Evolutionary conservation across 1,140 invertebrate species (phyloP).

Genomic region (Dreissena polymorpha): DNA sequence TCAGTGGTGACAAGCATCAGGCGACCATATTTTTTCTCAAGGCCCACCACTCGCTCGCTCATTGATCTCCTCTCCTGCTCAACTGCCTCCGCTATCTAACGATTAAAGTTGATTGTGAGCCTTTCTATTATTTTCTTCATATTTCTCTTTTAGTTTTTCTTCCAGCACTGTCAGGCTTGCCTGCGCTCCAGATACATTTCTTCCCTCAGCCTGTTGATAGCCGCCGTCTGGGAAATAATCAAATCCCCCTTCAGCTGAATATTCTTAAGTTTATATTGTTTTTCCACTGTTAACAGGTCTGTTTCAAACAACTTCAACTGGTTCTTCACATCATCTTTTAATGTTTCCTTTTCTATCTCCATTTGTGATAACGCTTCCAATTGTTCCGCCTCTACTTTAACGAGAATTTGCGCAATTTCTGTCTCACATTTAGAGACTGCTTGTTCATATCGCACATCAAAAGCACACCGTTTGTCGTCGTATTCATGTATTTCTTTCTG

Average conservation of each 20-base stretch:
- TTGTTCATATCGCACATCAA: neutral
- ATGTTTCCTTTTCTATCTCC: constrained; percentile 87
- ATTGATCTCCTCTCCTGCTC: constrained; percentile 54
- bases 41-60: constrained; percentile 57
- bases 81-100: constrained; percentile 64
- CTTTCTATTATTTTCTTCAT: constrained; percentile 15
- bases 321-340: constrained; percentile 84
- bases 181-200: constrained; percentile 58
- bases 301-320: constrained; percentile 76
- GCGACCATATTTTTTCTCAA: constrained; percentile 56
- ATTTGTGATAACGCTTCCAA: constrained; percentile 76
- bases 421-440: constrained; percentile 13
- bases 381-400: constrained; percentile 41
- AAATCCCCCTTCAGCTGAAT: constrained; percentile 70
- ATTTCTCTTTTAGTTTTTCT: constrained; percentile 41
- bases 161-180: constrained; percentile 53
- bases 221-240: constrained; percentile 56
- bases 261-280: constrained; percentile 81
- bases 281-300: constrained; percentile 80
- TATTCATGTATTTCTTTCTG: constrained; percentile 4
- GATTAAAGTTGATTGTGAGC: neutral
- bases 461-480: neutral
- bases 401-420: constrained; percentile 3
- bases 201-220: constrained; percentile 54
- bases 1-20: constrained; percentile 77